Conservation (phyloP, 2,113 vertebrate genomes). For the Leucoraja erinaceus region DNA sequence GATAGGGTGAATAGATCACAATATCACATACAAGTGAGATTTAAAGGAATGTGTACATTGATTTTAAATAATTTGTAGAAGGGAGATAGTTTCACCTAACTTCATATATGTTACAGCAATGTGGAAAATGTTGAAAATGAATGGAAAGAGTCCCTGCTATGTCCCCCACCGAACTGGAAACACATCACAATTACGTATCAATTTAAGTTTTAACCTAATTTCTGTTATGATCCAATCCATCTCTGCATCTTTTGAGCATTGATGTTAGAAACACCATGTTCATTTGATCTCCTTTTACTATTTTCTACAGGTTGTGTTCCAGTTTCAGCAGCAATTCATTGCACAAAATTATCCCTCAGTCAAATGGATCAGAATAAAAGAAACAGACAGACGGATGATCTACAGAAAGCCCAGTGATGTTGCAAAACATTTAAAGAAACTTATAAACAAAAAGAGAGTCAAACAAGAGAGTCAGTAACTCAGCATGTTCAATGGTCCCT, state of each 20-base stretch:
- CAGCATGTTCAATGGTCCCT: no score
- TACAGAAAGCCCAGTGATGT: slow-evolving; percentile 62
- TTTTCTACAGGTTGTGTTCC: slow-evolving; percentile 55
- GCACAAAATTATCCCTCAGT: slow-evolving; percentile 60
- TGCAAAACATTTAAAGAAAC: slow-evolving; percentile 59
- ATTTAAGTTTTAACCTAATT: neutral
- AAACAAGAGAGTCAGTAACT: neutral
- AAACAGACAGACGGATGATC: slow-evolving; percentile 63
- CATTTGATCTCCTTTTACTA: neutral
- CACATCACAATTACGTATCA: neutral
- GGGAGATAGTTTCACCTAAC: no score
- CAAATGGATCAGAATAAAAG: slow-evolving; percentile 58
- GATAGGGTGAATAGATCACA: no score
- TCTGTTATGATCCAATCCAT: neutral
- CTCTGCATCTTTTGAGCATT: neutral
- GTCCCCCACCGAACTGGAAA: neutral
- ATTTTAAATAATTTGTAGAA: no score
- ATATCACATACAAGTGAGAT: no score
- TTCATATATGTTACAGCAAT: neutral
- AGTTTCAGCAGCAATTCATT: slow-evolving; percentile 62
- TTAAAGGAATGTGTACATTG: no score
- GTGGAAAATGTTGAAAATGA: neutral
- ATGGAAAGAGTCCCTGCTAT: neutral
- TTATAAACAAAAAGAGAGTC: slow-evolving; percentile 55
- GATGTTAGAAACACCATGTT: neutral